Evolutionary conservation across 2,113 vertebrate species (phyloP).

Genomic region (Gadus chalcogrammus): DNA sequence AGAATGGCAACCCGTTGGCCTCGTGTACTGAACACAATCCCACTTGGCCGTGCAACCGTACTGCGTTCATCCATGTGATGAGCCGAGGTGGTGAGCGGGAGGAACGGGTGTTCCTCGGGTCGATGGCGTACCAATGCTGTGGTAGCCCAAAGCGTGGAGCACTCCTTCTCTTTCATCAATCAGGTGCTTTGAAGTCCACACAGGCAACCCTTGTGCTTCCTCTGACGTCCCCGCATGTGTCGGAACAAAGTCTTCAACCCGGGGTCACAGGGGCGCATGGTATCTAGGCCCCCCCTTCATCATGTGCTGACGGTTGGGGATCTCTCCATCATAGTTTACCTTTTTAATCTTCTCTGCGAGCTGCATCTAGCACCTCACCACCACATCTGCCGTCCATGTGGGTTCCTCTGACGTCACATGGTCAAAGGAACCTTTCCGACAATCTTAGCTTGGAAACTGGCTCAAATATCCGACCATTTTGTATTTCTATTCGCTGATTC

Average conservation of each 20-base stretch:
- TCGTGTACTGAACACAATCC: slow-evolving; percentile 31
- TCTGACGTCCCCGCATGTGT: slow-evolving; percentile 20
- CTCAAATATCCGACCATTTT: too few species aligned
- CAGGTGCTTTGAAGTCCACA: slow-evolving; percentile 46
- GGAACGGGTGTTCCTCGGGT: too few species aligned
- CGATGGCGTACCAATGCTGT: background rate
- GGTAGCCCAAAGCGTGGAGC: slow-evolving; percentile 17
- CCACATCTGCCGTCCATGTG: too few species aligned
- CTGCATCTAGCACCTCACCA: too few species aligned
- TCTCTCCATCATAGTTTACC: slow-evolving; percentile 19
- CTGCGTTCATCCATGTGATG: background rate
- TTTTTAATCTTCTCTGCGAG: too few species aligned
- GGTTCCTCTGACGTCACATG: too few species aligned
- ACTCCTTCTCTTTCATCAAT: slow-evolving; percentile 29
- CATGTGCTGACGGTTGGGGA: slow-evolving; percentile 26
- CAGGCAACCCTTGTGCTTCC: slow-evolving; percentile 1
- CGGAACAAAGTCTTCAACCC: slow-evolving; percentile 38
- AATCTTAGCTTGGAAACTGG: too few species aligned
- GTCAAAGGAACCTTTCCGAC: too few species aligned
- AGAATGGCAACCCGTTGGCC: slow-evolving; percentile 21
- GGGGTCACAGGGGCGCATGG: slow-evolving; percentile 33
- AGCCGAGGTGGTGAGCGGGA: slow-evolving; percentile 16
- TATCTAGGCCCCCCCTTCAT: slow-evolving; percentile 24
- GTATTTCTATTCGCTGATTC: too few species aligned
- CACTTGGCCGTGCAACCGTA: slow-evolving; percentile 8